Percentiles rank a stretch among this genome's conserved stretches.
These are phyloP conservation scores for Lordiphosa fenestrarum DNA, from an alignment of 2,888 invertebrate genomes.

Conservation along the genomic window DNA sequence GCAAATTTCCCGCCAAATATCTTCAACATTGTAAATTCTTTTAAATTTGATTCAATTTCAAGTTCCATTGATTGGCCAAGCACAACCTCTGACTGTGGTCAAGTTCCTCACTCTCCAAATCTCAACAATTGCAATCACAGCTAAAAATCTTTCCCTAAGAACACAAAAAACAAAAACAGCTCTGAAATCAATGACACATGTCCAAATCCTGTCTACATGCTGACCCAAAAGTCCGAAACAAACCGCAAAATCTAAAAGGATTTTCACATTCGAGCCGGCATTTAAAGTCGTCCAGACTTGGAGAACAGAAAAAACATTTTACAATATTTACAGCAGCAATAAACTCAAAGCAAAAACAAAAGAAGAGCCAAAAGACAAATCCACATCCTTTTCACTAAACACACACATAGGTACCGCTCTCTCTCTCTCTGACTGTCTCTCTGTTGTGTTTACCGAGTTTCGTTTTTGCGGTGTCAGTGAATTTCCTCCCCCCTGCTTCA, in stretches of 20 bases:
- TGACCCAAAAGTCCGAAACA: conserved; percentile 25
- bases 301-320: conserved; percentile 39
- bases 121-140: conserved; percentile 23
- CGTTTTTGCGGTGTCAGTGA: conserved; percentile 31
- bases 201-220: conserved; percentile 15
- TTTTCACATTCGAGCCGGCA: conserved; percentile 53
- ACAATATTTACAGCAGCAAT: conserved; percentile 60
- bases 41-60: conserved; percentile 4
- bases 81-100: conserved; percentile 18
- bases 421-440: not conserved
- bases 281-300: conserved; percentile 9
- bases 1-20: not conserved
- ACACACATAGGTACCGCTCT: conserved; percentile 10
- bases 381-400: conserved; percentile 17
- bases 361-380: conserved; percentile 15
- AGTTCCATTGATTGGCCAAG: conserved; percentile 7
- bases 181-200: conserved; percentile 22
- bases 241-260: conserved; percentile 57
- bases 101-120: conserved; percentile 13
- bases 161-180: conserved; percentile 5
- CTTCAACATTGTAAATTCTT: not conserved
- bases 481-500: conserved; percentile 11
- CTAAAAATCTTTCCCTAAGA: conserved; percentile 7
- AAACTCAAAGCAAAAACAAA: conserved; percentile 36
- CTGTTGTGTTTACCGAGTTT: conserved; percentile 32